Evolutionary conservation across 2,113 vertebrate species (phyloP).

Genomic region (Platycercus adscitus): DNA sequence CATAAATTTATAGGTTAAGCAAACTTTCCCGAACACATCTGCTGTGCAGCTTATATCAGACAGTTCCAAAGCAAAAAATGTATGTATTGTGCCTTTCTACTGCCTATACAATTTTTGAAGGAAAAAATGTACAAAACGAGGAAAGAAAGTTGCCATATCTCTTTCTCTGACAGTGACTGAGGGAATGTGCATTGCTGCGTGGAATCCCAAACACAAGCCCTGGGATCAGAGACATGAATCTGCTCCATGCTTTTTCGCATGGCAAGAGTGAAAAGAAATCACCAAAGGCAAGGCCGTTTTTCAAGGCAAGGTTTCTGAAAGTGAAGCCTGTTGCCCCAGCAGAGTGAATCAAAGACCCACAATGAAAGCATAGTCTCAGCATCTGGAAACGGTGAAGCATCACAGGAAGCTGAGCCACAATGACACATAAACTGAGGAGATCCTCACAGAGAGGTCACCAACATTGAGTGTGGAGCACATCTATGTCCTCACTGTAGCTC

Average conservation of each 20-base stretch:
- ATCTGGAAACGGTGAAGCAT: not conserved
- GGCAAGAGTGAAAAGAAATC: not conserved
- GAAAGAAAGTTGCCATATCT: not conserved
- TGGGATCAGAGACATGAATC: not conserved
- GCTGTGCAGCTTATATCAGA: not conserved
- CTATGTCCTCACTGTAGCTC: not conserved
- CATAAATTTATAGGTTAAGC: not conserved
- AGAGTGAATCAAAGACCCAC: not conserved
- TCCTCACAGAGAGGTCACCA: not conserved
- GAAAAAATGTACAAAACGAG: not conserved
- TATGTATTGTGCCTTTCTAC: not conserved
- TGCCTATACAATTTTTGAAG: not conserved
- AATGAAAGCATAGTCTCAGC: not conserved
- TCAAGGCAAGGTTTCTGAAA: not conserved
- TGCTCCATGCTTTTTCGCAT: not conserved
- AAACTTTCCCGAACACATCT: not conserved
- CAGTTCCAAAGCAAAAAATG: not conserved
- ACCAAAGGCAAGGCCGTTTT: not conserved
- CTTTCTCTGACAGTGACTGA: not conserved
- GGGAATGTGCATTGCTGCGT: accelerated
- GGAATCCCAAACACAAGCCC: not conserved
- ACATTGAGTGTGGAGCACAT: not conserved
- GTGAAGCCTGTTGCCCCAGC: not conserved
- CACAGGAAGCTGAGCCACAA: not conserved
- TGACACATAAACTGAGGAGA: not conserved